Conservation (phyloP, 2,113 vertebrate species). For the Orthonyx spaldingii region DNA sequence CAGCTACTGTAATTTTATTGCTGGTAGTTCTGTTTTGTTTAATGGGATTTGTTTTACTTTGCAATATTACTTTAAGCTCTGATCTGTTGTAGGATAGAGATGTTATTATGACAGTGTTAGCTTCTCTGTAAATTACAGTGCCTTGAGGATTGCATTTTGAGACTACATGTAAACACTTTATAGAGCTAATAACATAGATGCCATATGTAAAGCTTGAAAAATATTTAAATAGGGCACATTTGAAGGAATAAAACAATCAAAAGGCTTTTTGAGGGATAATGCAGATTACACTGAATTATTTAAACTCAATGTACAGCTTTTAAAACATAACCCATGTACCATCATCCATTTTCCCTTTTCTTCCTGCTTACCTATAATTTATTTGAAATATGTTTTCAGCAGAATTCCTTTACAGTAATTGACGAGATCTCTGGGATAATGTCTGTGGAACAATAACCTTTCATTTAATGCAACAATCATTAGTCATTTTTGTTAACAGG, state of each 20-base stretch:
- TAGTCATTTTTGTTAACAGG: neutral
- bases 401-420: conserved; percentile 17
- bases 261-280: conserved; percentile 59
- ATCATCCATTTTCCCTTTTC: neutral
- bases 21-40: conserved; percentile 30
- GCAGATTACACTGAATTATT: conserved; percentile 59
- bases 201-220: conserved; percentile 27
- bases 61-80: conserved; percentile 19
- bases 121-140: conserved; percentile 44
- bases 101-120: conserved; percentile 51
- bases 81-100: conserved; percentile 39
- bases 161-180: conserved; percentile 51
- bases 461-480: neutral
- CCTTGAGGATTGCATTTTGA: conserved; percentile 42
- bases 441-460: conserved; percentile 25
- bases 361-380: neutral
- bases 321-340: neutral
- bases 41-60: conserved; percentile 43
- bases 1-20: neutral
- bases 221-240: conserved; percentile 54
- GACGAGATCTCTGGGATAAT: neutral
- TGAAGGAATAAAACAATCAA: conserved; percentile 65
- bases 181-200: conserved; percentile 52
- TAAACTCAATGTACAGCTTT: conserved; percentile 50
- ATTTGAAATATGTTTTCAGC: conserved; percentile 22